Evolutionary conservation across 2,113 vertebrate genomes (phyloP).

Genomic region (Hippopotamus amphibius): DNA sequence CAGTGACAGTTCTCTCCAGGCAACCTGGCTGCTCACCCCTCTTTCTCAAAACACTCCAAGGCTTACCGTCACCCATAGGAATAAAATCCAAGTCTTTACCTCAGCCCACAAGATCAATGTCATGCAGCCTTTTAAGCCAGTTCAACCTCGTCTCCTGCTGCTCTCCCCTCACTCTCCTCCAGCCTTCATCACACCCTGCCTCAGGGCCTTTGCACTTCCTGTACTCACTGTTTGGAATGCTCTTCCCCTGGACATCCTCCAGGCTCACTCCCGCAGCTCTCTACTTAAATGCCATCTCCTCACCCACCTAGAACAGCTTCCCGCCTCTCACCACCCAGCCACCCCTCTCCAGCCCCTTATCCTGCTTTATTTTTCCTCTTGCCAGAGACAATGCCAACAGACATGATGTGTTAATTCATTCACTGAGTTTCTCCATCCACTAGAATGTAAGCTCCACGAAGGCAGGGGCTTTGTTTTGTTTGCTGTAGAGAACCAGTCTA

Average conservation of each 20-base stretch:
- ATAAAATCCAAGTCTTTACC: not conserved
- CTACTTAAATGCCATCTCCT: not conserved
- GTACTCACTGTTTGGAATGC: not conserved
- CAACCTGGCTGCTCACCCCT: not conserved
- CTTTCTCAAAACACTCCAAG: not conserved
- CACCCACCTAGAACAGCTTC: not conserved
- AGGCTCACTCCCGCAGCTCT: not conserved
- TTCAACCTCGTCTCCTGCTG: not conserved
- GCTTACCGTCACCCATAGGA: not conserved
- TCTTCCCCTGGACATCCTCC: not conserved
- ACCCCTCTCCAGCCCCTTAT: not conserved
- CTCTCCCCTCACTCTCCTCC: not conserved
- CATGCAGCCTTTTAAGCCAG: not conserved
- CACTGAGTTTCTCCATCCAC: not conserved
- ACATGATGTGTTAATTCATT: not conserved
- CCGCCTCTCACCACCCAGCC: not conserved
- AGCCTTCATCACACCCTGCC: not conserved
- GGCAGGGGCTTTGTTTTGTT: not conserved
- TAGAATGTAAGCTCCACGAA: not conserved
- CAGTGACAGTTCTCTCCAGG: not conserved
- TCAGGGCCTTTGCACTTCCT: not conserved
- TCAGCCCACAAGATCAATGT: not conserved
- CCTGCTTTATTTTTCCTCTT: not conserved
- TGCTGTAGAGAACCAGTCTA: not conserved
- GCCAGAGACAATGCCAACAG: not conserved